Evolutionary conservation across 2,113 vertebrate genomes (phyloP).

Genomic region (Phylloscopus whistleri): DNA sequence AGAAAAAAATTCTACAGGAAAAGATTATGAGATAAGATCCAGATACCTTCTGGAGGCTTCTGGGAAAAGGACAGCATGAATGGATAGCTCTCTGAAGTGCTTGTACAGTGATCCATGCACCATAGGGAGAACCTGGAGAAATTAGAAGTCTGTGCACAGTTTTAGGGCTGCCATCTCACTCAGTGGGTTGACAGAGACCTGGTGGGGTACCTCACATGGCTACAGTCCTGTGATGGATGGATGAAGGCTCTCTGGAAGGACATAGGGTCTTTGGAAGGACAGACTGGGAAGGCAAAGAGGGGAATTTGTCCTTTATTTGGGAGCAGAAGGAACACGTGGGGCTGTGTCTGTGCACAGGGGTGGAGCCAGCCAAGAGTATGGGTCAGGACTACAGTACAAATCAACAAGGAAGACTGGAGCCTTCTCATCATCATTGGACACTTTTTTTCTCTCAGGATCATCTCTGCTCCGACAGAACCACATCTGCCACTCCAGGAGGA

Average conservation of each 20-base stretch:
- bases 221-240: neutral
- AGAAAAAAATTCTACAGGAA: neutral
- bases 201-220: neutral
- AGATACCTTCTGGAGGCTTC: neutral
- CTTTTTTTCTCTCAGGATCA: too few relatives aligned
- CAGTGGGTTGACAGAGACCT: neutral
- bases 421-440: too few relatives aligned
- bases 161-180: neutral
- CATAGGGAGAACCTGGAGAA: neutral
- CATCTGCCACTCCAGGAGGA: too few relatives aligned
- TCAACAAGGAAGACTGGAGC: too few relatives aligned
- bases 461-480: too few relatives aligned
- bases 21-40: neutral
- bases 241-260: neutral
- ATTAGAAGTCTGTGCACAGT: too few relatives aligned
- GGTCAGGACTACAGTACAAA: neutral
- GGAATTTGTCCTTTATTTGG: neutral
- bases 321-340: neutral
- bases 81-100: neutral
- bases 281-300: neutral
- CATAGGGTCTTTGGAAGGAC: neutral
- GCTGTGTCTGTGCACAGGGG: neutral
- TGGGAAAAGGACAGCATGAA: neutral
- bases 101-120: neutral
- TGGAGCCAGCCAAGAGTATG: neutral